phyloP scores from a whole-genome alignment of 1,140 invertebrate species.

The Drosophila prosaltans region DNA sequence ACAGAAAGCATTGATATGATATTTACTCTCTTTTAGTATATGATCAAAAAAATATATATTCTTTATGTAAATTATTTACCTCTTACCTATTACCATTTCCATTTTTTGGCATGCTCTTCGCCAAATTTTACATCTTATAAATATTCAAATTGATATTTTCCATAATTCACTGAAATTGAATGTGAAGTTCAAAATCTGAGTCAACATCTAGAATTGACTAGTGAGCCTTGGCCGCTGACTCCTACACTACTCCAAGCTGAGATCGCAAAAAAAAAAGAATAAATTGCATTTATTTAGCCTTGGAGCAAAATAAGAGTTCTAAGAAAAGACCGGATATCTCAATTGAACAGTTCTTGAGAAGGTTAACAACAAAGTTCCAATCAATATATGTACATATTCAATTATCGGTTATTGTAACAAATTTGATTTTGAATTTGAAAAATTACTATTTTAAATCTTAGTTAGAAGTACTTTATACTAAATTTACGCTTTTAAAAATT shows the following conservation, averaged over 20 bases:
- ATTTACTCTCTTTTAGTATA: too few species aligned
- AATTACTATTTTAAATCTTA: too few species aligned
- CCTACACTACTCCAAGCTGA: conserved; percentile 39
- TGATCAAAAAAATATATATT: too few species aligned
- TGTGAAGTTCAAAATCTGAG: conserved; percentile 68
- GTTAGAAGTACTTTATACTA: too few species aligned
- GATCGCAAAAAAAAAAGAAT: conserved; percentile 19
- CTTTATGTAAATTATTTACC: too few species aligned
- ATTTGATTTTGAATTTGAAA: too few species aligned
- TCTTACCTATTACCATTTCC: too few species aligned
- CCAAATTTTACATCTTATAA: background rate
- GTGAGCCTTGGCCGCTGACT: conserved; percentile 59
- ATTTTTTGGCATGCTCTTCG: too few species aligned
- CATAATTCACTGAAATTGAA: conserved; percentile 35
- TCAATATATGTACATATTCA: background rate
- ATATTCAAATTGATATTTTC: conserved; percentile 34
- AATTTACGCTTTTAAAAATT: too few species aligned
- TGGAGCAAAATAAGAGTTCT: background rate
- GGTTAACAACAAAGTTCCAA: background rate
- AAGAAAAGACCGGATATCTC: conserved; percentile 33
- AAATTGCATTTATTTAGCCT: conserved; percentile 27
- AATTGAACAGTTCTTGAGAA: conserved; percentile 16
- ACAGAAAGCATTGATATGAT: too few species aligned
- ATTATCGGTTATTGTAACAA: background rate
- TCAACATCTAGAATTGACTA: conserved; percentile 55